phyloP scores from a whole-genome alignment of 2,113 vertebrate genomes.

The Elanus axillaris region DNA sequence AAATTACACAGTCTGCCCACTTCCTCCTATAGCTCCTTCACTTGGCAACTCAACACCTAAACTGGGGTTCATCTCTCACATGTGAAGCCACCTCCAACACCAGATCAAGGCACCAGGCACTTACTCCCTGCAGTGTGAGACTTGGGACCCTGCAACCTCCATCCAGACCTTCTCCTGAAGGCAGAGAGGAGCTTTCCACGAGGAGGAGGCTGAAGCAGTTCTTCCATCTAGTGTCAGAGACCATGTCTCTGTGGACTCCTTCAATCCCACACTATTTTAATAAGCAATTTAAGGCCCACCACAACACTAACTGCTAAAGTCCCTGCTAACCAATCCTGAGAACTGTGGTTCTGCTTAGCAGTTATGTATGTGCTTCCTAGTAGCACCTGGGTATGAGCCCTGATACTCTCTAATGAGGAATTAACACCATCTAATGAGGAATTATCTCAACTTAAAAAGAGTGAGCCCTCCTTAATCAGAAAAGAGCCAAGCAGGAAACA shows the following conservation, averaged over 20 bases:
- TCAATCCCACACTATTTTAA: background rate
- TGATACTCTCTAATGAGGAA: background rate
- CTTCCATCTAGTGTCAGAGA: background rate
- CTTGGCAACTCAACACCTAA: background rate
- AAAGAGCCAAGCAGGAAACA: background rate
- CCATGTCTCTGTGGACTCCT: background rate
- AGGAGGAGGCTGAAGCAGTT: background rate
- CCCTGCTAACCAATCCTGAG: background rate
- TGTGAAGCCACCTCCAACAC: accelerated
- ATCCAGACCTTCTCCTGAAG: background rate
- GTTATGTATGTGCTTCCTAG: background rate
- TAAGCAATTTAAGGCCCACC: background rate
- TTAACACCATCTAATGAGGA: background rate
- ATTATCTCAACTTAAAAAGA: background rate
- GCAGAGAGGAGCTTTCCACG: background rate
- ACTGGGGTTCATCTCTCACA: background rate
- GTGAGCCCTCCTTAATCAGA: background rate
- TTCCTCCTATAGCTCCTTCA: background rate
- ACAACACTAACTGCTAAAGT: background rate
- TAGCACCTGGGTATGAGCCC: background rate
- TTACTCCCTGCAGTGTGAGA: background rate
- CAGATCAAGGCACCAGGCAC: background rate
- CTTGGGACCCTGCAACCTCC: background rate
- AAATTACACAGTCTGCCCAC: background rate
- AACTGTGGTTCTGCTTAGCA: background rate